Conservation (phyloP, 2,113 vertebrate species). For the Barnardius zonarius region DNA sequence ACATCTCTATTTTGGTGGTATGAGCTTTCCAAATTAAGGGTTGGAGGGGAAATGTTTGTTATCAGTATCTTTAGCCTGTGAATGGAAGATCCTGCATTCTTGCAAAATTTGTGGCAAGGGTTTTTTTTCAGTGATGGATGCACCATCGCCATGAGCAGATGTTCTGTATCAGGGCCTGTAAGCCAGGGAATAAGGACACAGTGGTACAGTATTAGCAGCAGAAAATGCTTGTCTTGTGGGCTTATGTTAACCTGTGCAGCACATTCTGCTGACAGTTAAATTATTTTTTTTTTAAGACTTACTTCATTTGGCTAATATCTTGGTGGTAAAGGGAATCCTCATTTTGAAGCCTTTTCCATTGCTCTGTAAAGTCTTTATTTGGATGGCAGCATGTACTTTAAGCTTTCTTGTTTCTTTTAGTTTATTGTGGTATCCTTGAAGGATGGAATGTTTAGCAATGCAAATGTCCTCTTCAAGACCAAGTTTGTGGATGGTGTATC, state of each 20-base stretch:
- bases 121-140: neutral
- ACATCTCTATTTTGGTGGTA: neutral
- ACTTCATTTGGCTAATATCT: neutral
- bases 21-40: neutral
- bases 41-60: neutral
- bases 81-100: neutral
- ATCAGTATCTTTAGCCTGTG: neutral
- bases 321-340: neutral
- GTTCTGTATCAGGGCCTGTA: neutral
- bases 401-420: conserved; percentile 69
- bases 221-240: neutral
- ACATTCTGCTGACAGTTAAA: neutral
- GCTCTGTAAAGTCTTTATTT: neutral
- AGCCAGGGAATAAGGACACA: neutral
- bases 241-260: accelerated
- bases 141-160: accelerated
- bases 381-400: neutral
- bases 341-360: neutral
- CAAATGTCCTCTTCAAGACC: conserved; percentile 94
- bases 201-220: accelerated
- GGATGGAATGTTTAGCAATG: conserved; percentile 98
- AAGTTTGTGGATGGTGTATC: conserved; percentile 94
- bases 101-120: neutral
- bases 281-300: neutral
- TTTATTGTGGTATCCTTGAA: conserved; percentile 97